phyloP scores from a whole-genome alignment of 1,140 invertebrate species.

The Galendromus occidentalis region DNA sequence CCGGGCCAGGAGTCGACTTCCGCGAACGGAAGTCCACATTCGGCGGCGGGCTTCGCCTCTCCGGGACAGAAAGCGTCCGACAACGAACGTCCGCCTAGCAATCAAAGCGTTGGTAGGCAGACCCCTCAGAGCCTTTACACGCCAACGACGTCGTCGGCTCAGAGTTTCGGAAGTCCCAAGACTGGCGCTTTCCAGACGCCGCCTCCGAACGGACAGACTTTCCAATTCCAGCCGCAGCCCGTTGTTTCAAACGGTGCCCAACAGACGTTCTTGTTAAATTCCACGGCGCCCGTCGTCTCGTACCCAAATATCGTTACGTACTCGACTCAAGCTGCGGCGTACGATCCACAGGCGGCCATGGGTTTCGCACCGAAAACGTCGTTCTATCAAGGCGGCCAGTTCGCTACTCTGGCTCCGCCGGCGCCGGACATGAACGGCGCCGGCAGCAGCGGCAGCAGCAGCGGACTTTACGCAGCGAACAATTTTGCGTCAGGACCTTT shows the following conservation, averaged over 20 bases:
- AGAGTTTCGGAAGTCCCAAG: conserved; percentile 7
- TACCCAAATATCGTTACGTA: not conserved
- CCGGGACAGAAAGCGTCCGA: conserved; percentile 7
- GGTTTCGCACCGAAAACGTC: not conserved
- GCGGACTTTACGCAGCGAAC: no score
- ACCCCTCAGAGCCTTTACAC: not conserved
- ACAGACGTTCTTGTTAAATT: no score
- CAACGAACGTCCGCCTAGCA: conserved; percentile 8
- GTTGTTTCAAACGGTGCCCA: not conserved
- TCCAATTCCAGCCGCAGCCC: not conserved
- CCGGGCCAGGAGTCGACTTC: not conserved
- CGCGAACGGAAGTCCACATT: not conserved
- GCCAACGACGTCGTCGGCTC: not conserved
- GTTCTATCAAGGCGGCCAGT: not conserved
- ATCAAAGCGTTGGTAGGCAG: conserved; percentile 6
- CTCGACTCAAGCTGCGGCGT: not conserved
- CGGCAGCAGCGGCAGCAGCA: no score
- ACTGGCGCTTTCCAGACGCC: not conserved
- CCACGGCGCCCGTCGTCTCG: not conserved
- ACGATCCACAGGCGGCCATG: conserved; percentile 1
- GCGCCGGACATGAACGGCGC: no score
- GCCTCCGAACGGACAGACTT: no score
- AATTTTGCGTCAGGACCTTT: not conserved
- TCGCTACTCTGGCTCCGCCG: no score
- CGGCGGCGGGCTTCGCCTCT: no score